Conservation (phyloP, 2,888 invertebrate species). For the Lochmaea capreae region DNA sequence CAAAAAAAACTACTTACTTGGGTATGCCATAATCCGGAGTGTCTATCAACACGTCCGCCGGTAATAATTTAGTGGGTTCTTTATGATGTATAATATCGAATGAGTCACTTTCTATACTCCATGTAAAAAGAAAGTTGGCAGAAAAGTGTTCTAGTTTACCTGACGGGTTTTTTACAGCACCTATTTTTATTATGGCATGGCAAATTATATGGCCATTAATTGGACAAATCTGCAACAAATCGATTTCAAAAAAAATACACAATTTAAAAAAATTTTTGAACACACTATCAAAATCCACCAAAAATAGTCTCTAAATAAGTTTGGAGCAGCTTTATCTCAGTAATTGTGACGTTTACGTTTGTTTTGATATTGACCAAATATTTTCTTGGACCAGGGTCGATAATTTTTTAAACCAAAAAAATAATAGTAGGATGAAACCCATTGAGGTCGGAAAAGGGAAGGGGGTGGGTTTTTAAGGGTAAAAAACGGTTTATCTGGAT, state of each 20-base stretch:
- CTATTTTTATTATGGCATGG: conserved; percentile 64
- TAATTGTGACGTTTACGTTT: too few relatives aligned
- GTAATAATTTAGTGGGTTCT: conserved; percentile 54
- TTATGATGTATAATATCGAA: conserved; percentile 62
- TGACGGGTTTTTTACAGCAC: conserved; percentile 57
- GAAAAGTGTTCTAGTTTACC: conserved; percentile 59
- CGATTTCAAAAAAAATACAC: too few relatives aligned
- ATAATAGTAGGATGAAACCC: too few relatives aligned
- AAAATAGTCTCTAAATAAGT: too few relatives aligned
- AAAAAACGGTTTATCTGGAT: too few relatives aligned
- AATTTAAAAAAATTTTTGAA: too few relatives aligned
- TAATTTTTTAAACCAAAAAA: too few relatives aligned
- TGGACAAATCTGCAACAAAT: conserved; percentile 63
- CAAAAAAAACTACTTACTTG: conserved; percentile 21
- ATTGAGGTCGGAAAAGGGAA: too few relatives aligned
- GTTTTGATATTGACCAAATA: too few relatives aligned
- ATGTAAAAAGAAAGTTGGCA: conserved; percentile 61
- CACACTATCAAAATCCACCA: not conserved
- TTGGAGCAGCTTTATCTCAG: too few relatives aligned
- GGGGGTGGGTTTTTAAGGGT: too few relatives aligned
- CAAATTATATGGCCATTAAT: conserved; percentile 64
- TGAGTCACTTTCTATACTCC: conserved; percentile 62
- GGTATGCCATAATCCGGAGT: conserved; percentile 47
- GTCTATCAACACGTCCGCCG: conserved; percentile 50
- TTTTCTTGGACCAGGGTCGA: too few relatives aligned